Conservation (phyloP, 2,888 invertebrate genomes). For the Acleris emargana region DNA sequence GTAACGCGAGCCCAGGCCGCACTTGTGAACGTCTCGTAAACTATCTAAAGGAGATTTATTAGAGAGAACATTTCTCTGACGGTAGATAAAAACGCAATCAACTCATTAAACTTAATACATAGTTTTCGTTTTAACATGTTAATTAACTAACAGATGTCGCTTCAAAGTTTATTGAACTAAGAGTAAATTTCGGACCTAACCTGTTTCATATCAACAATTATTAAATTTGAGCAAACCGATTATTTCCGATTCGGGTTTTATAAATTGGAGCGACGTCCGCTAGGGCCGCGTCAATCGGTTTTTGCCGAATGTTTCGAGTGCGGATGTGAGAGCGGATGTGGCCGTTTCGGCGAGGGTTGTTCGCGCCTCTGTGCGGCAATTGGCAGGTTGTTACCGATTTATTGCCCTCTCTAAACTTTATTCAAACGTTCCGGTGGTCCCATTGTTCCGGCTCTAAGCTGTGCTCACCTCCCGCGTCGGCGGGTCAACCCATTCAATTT, state of each 20-base stretch:
- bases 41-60: constrained; percentile 11
- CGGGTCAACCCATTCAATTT: constrained; percentile 26
- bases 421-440: constrained; percentile 79
- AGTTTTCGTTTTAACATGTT: constrained; percentile 24
- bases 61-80: constrained; percentile 22
- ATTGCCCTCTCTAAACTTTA: constrained; percentile 77
- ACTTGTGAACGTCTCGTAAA: constrained; percentile 33
- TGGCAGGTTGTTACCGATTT: constrained; percentile 80
- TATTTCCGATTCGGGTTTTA: constrained; percentile 17
- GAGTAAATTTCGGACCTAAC: constrained; percentile 13
- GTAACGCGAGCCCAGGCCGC: constrained; percentile 35
- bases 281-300: constrained; percentile 39
- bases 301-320: constrained; percentile 64
- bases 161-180: constrained; percentile 29
- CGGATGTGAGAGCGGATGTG: constrained; percentile 80
- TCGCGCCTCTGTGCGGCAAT: constrained; percentile 82
- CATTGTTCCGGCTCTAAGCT: constrained; percentile 61
- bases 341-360: constrained; percentile 66
- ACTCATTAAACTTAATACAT: constrained; percentile 14
- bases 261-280: constrained; percentile 26
- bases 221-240: constrained; percentile 12
- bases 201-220: constrained; percentile 23
- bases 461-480: constrained; percentile 33
- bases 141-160: constrained; percentile 24
- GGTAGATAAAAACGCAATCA: constrained; percentile 23